Conservation (phyloP, 2,797 vertebrate genomes). For the Phoeniculus purpureus region DNA sequence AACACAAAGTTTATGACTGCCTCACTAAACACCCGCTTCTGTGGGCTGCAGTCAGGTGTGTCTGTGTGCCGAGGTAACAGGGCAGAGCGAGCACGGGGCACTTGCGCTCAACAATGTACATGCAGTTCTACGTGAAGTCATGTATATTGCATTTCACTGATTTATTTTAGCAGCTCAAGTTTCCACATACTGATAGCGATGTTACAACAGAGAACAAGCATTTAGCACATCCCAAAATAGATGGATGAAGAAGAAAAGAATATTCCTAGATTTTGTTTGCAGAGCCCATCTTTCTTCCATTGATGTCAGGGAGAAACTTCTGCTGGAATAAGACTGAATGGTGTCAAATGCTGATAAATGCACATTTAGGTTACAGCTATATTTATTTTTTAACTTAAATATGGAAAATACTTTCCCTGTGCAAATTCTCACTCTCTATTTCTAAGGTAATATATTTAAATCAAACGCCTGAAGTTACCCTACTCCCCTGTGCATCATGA, state of each 20-base stretch:
- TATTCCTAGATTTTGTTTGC: slow-evolving; percentile 43
- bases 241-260: slow-evolving; percentile 55
- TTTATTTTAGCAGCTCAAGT: slow-evolving; percentile 73
- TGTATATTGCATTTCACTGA: slow-evolving; percentile 71
- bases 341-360: not conserved
- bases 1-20: not conserved
- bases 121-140: slow-evolving; percentile 58
- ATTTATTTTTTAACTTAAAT: not conserved
- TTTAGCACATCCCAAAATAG: slow-evolving; percentile 75
- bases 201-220: slow-evolving; percentile 74
- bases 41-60: not conserved
- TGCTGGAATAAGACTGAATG: slow-evolving; percentile 4
- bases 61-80: not conserved
- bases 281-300: slow-evolving; percentile 10
- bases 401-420: not conserved
- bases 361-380: not conserved
- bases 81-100: not conserved
- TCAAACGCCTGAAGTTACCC: not conserved
- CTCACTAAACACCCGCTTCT: not conserved
- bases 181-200: slow-evolving; percentile 71
- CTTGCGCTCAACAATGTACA: slow-evolving; percentile 50
- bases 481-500: not conserved
- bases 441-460: slow-evolving; percentile 5
- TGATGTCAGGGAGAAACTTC: slow-evolving; percentile 18
- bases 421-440: not conserved